Evolutionary conservation across 2,888 invertebrate genomes (phyloP), one percentile per base, ranked within the genome.

Genomic region (Meandrusa payeni): DNA sequence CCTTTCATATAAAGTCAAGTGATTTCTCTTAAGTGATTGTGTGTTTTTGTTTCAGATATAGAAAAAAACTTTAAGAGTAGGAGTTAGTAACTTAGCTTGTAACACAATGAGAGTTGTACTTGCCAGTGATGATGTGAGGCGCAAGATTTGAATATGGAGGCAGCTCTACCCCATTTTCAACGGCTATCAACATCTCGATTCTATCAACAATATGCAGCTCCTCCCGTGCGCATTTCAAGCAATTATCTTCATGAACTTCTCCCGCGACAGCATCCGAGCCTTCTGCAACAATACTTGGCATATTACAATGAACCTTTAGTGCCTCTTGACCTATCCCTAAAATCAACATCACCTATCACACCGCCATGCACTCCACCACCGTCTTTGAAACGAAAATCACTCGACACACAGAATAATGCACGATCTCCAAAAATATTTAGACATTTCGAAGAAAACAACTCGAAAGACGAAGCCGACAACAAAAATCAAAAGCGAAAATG

Each of bases 361-460:
- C 94, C 94, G 5, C 94, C 94, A 3, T 91, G 92, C 49, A 93
- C 93, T 0, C 93, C 94, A 1, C 93, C 94, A 15, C 94, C 94
- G 2, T 73, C 86, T 0, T 89, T 90, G 46, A 92, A 91, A 64
- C 64, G 86, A 44, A 82, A 89, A 57, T 27, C 55, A 10, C 38
- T 54, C 1, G 75, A 77, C 7, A 78, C 86, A 10, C 64, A 53
- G 6, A 72, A 76, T 55, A 62, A 76, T 9, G 77, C 81, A 1
- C 81, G 79, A 58, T 64, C 73, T 36, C 71, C 69, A 3, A 88
- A 82, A 76, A 83, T 82, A 71, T 81, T 81, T 52, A 55, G 79
- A 51, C 79, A 82, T 50, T 85, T 83, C 9, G 83, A 86, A 61
- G 87, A 83, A 26, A 61, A 53, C 11, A 58, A 57, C 17, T 50